phyloP scores from a whole-genome alignment of 64 coral and sea anemone species.

The Orbicella faveolata region DNA sequence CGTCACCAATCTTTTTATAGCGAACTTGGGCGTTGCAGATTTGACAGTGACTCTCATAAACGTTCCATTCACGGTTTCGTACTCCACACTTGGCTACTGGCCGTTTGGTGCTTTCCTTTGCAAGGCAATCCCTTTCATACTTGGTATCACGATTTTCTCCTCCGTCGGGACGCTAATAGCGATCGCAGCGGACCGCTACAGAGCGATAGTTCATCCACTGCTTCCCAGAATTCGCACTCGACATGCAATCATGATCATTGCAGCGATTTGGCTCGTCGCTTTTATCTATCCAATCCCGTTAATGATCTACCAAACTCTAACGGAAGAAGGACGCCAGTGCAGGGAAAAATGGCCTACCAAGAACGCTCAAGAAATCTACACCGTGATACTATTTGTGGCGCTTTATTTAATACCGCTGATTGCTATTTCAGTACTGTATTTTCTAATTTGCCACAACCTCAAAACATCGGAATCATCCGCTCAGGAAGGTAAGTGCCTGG shows the following conservation, averaged over 20 bases:
- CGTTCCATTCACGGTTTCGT: constrained; percentile 51
- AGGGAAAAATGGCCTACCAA: constrained; percentile 54
- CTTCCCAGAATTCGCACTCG: constrained; percentile 62
- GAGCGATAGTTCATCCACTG: constrained; percentile 83
- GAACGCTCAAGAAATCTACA: constrained; percentile 1
- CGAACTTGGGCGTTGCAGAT: constrained; percentile 86
- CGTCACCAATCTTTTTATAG: constrained; percentile 88
- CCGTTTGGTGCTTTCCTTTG: constrained; percentile 80
- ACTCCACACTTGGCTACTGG: constrained; percentile 45
- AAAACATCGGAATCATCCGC: constrained; percentile 21
- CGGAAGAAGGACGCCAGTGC: constrained; percentile 3
- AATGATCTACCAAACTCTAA: constrained; percentile 13
- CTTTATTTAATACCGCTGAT: constrained; percentile 48
- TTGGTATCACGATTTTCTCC: constrained; percentile 63
- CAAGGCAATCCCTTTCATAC: constrained; percentile 64
- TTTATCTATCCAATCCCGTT: constrained; percentile 57
- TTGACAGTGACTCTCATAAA: constrained; percentile 77
- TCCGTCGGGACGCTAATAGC: constrained; percentile 76
- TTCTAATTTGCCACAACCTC: constrained; percentile 65
- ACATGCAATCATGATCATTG: constrained; percentile 68
- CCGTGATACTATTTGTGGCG: background rate
- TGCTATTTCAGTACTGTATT: constrained; percentile 52
- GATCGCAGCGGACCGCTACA: constrained; percentile 73
- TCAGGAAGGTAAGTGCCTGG: constrained; percentile 13
- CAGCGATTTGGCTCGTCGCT: constrained; percentile 64